Base-by-base conservation (phyloP, 2,797 vertebrate species). In the Leuciscus waleckii region DNA sequence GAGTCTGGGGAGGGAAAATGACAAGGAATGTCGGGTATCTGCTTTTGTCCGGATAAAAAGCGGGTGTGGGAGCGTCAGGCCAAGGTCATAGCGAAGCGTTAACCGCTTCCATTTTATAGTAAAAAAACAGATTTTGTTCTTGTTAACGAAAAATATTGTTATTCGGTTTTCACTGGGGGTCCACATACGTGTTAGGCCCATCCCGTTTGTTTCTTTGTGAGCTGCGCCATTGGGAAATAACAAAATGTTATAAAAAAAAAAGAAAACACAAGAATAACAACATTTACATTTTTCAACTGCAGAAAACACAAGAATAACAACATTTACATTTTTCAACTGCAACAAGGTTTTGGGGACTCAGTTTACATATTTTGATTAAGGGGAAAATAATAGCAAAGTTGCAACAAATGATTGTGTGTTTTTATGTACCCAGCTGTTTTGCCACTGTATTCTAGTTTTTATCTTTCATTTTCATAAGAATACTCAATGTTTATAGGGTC, bases 11-110 rank as follows among this genome's bases (percentile, higher is more conserved):
- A 46, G 79, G 87, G 82, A 84, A 88, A 82, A 83, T 69, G 79
- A 76, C 79, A 65, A 68, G 74, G 90, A 91, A 92, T 92, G 92
- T 92, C 88, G 83, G 87, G 88, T 77, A 51, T 74, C 88, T 86
- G 91, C 92, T 94, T 89, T 94, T 69, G 92, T 94, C 92, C 91
- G 41, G 87, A 79, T n/a, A 56, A 32, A 88, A 81, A 84, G 81
- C 69, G 87, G 77, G 82, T 58, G 81, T 46, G 87, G 86, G 82
- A 88, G 86, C 89, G 89, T 89, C 90, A 88, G 88, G 88, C 92
- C 91, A 93, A 93, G 93, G 93, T 94, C 93, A 76, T 35, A 11
- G 39, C 49, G 5, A 78, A 19, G 37, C 61, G 7, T 41, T 51
- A 26, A 32, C 29, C 2, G 37, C 63, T 41, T 9, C 41, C 6